A percentile compares a stretch with the other conserved stretches of the same genome.
phyloP scores from a whole-genome alignment of 2,797 vertebrate genomes.

The Dromococcyx pavoninus region DNA sequence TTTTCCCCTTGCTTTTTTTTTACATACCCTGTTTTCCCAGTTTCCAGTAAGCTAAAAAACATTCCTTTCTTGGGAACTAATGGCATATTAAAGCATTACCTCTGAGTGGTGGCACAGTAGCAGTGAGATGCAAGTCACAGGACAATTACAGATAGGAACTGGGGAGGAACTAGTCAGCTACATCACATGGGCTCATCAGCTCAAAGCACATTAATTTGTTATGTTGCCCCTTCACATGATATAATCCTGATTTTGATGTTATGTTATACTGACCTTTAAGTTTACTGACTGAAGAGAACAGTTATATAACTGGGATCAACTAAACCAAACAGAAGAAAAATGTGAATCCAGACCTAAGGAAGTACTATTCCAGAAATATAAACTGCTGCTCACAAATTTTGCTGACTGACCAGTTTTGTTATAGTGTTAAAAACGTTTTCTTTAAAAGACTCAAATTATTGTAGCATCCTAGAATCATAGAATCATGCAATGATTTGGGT shows the following conservation, averaged over 20 bases:
- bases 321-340: slow-evolving; percentile 39
- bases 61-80: neutral
- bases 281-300: slow-evolving; percentile 28
- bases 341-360: slow-evolving; percentile 6
- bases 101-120: neutral
- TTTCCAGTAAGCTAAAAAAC: slow-evolving; percentile 11
- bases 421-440: neutral
- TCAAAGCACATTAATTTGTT: neutral
- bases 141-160: neutral
- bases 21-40: neutral
- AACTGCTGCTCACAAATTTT: neutral
- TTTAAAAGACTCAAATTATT: neutral
- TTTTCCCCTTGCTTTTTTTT: neutral
- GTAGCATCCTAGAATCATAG: no score
- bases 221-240: neutral
- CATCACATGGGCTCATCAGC: neutral
- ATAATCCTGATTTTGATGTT: slow-evolving; percentile 21
- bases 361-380: neutral
- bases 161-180: neutral
- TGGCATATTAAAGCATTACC: neutral
- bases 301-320: slow-evolving; percentile 18
- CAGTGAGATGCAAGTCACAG: neutral
- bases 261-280: slow-evolving; percentile 38
- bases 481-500: no score
- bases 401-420: neutral